phyloP scores from a whole-genome alignment of 2,888 invertebrate species.

The Sarcophaga variegata region DNA sequence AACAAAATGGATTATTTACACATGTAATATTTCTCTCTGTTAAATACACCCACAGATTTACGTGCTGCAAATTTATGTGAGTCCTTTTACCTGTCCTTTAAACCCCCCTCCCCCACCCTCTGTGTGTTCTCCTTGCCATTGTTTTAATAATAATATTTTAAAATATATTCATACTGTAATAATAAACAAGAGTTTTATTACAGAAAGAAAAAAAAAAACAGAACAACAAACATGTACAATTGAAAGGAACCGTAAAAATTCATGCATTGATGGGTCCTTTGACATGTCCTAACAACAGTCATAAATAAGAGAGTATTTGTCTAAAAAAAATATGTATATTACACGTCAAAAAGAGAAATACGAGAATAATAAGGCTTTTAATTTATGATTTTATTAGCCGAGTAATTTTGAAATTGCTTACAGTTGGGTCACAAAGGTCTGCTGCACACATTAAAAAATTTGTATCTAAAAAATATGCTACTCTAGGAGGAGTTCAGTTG shows the following conservation, averaged over 20 bases:
- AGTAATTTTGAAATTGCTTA: too few relatives aligned
- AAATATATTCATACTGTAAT: neutral
- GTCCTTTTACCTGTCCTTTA: neutral
- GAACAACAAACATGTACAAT: neutral
- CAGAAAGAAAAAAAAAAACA: neutral
- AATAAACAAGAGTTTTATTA: neutral
- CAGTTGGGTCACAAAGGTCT: too few relatives aligned
- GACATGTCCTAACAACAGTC: constrained; percentile 10
- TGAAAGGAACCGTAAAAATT: neutral
- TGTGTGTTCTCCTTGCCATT: neutral
- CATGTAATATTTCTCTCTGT: neutral
- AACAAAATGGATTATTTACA: neutral
- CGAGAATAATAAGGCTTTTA: too few relatives aligned
- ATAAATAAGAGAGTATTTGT: too few relatives aligned
- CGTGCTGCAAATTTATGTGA: neutral
- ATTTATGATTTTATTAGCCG: too few relatives aligned
- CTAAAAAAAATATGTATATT: too few relatives aligned
- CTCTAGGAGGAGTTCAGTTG: too few relatives aligned
- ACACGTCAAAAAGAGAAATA: too few relatives aligned
- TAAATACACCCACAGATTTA: neutral
- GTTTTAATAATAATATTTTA: neutral
- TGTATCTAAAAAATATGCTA: too few relatives aligned
- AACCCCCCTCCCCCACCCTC: neutral
- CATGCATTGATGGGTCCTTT: constrained; percentile 36
- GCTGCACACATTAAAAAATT: too few relatives aligned